Percentiles rank a stretch among this genome's conserved stretches.
These are phyloP conservation scores for Auanema freiburgensis DNA, from an alignment of 2,888 invertebrate genomes.

Conservation along the genomic window DNA sequence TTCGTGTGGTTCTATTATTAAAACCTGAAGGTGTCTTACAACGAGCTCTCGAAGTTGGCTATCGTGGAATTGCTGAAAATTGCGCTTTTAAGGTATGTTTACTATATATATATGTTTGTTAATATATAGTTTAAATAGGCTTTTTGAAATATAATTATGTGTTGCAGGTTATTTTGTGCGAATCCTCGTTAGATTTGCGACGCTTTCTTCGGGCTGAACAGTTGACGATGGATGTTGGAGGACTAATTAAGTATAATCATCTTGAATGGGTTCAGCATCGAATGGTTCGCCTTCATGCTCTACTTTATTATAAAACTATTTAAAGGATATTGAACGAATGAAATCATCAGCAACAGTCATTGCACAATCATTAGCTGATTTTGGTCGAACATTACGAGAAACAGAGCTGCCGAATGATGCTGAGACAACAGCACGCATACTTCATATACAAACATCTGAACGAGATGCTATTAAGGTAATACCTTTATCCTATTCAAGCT, in stretches of 20 bases:
- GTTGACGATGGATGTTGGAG: slow-evolving; percentile 85
- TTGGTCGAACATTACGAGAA: slow-evolving; percentile 80
- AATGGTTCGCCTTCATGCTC: slow-evolving; percentile 73
- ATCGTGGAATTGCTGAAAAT: slow-evolving; percentile 59
- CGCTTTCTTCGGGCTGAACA: slow-evolving; percentile 78
- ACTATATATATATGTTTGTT: not conserved
- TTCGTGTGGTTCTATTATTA: slow-evolving; percentile 53
- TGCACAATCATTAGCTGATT: slow-evolving; percentile 81
- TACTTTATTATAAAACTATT: slow-evolving; percentile 33
- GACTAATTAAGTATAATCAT: slow-evolving; percentile 84
- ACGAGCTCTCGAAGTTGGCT: slow-evolving; percentile 90
- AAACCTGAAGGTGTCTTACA: slow-evolving; percentile 91
- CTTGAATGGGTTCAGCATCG: slow-evolving; percentile 95
- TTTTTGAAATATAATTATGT: not conserved
- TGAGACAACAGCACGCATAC: slow-evolving; percentile 81
- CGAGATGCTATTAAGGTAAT: slow-evolving; percentile 63
- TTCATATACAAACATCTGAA: slow-evolving; percentile 77
- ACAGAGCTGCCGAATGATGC: slow-evolving; percentile 82
- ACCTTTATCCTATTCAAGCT: too few species aligned
- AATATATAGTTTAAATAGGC: not conserved
- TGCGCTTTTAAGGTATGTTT: slow-evolving; percentile 54
- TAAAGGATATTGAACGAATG: slow-evolving; percentile 89
- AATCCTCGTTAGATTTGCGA: slow-evolving; percentile 81
- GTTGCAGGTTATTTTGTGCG: slow-evolving; percentile 76
- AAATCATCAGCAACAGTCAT: slow-evolving; percentile 87